Conservation (phyloP, 1,140 invertebrate species). For the Ylistrum balloti region DNA sequence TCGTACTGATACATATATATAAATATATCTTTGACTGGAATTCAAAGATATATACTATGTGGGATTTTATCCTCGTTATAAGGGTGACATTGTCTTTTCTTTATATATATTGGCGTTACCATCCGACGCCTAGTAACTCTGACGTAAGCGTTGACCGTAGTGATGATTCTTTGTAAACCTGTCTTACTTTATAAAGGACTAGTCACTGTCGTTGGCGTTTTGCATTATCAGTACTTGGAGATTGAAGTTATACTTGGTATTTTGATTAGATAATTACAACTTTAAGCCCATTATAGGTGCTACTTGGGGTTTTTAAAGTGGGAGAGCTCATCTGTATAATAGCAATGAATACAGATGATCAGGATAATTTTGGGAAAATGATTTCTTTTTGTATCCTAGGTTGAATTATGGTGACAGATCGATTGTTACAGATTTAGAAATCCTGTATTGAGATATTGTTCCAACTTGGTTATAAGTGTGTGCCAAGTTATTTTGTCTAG, state of each 20-base stretch:
- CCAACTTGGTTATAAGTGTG: too few relatives aligned
- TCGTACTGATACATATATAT: neutral
- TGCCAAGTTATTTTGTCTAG: too few relatives aligned
- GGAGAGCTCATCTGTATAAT: neutral
- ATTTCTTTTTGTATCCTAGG: too few relatives aligned
- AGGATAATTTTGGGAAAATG: neutral
- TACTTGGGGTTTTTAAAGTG: neutral
- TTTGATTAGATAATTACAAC: slow-evolving; percentile 15
- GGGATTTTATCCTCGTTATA: too few relatives aligned
- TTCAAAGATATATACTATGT: too few relatives aligned
- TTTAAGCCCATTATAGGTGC: neutral
- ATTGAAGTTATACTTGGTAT: neutral
- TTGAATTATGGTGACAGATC: too few relatives aligned
- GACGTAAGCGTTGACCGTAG: neutral
- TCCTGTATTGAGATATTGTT: too few relatives aligned
- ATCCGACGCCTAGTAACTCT: neutral
- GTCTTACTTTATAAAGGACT: neutral
- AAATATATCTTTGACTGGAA: too few relatives aligned
- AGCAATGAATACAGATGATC: neutral
- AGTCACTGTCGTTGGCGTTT: neutral
- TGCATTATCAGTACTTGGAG: neutral
- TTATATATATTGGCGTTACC: neutral
- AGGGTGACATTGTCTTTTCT: neutral
- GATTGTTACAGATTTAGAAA: too few relatives aligned
- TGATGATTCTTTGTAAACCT: neutral